Conservation (phyloP, 2,113 vertebrate genomes). For the Ancistrus triradiatus region DNA sequence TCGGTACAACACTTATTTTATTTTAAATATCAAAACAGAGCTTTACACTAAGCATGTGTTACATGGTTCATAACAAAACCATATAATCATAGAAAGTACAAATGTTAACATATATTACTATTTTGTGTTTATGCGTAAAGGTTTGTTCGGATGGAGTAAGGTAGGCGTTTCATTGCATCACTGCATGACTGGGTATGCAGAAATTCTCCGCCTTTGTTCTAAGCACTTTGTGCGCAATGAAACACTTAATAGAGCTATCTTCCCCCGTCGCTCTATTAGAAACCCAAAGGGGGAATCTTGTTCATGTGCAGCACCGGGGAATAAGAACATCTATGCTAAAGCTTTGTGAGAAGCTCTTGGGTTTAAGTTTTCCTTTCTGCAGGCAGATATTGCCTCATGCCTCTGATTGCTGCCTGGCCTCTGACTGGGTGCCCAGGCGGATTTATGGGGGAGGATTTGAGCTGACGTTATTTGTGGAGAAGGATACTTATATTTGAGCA, state of each 20-base stretch:
- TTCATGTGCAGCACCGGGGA: constrained; percentile 35
- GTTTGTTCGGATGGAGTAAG: neutral
- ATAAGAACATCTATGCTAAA: constrained; percentile 28
- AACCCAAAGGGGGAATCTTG: constrained; percentile 24
- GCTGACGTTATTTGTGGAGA: constrained; percentile 23
- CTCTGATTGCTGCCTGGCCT: constrained; percentile 36
- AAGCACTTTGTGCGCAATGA: constrained; percentile 29
- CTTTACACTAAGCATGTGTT: too few relatives aligned
- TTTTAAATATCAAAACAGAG: too few relatives aligned
- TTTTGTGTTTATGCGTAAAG: too few relatives aligned
- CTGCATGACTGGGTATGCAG: neutral
- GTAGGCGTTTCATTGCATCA: constrained; percentile 16
- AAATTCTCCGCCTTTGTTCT: neutral
- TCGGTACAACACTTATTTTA: too few relatives aligned
- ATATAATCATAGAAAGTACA: too few relatives aligned
- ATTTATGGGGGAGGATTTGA: constrained; percentile 37
- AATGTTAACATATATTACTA: too few relatives aligned
- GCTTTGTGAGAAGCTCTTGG: constrained; percentile 33
- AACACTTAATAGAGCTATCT: constrained; percentile 41
- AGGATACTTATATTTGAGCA: constrained; percentile 8
- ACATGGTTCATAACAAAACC: too few relatives aligned
- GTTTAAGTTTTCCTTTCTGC: constrained; percentile 27
- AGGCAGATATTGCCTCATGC: constrained; percentile 46
- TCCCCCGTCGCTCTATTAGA: constrained; percentile 31
- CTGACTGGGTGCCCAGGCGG: constrained; percentile 29